Evolutionary conservation across 2,888 invertebrate species (phyloP), one percentile per base, ranked within the genome.

Genomic region (Chymomyza procnemis): DNA sequence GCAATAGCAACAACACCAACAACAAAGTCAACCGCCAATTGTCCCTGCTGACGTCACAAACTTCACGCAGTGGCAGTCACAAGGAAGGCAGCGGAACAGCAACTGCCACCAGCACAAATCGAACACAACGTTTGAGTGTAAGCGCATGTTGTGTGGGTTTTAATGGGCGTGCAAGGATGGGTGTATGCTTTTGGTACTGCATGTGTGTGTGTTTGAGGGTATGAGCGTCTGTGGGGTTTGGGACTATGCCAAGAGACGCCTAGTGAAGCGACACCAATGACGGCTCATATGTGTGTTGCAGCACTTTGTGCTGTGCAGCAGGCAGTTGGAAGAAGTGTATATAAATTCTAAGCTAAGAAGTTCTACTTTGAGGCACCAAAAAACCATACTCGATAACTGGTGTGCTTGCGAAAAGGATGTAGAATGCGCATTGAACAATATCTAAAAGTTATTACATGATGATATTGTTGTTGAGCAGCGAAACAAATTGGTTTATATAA

Each of bases 61-160:
- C 73, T 55, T 46, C 79, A 69, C 74, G 74, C 71, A 34, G 66
- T 78, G 86, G 90, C 79, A 88, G 90, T 88, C 92, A 92, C 76
- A 93, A 91, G 87, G 93, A 93, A 55, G 67, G 63, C 73, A 64
- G 76, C 88, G 93, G 93, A 94, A 93, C 93, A 89, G 93, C 57
- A n/a, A 19, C 61, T 19, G 46, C 69, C 16, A 54, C 70, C 18
- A 54, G 56, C 63, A 48, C 79, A 66, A 84, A 73, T 65, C 85
- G 90, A 90, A 94, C 95, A 89, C 94, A 94, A 88, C 95, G 94
- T 93, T 94, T 94, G 91, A 94, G 94, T 93, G 95, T 95, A 95
- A 94, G 95, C 91, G 78, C 71, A 57, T 52, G 48, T 50, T n/a
- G 26, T 22, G 21, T 58, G 26, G 30, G 34, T 18, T 8, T 50